A percentile compares a stretch with the other conserved stretches of the same genome.
phyloP scores from a whole-genome alignment of 2,888 invertebrate species.

The Cryptocephalus primarius region DNA sequence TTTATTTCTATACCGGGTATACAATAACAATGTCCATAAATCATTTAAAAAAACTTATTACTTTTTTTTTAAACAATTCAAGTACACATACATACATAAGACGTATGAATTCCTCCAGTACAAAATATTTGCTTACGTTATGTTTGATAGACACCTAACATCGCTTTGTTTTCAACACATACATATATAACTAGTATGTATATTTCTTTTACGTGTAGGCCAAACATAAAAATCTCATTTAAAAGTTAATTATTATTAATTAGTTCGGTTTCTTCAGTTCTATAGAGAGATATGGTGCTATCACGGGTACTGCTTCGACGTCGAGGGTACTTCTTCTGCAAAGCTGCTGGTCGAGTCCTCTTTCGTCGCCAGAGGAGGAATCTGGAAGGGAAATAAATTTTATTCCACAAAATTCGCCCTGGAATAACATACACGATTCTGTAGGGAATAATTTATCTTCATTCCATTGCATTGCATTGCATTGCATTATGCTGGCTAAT shows the following conservation, averaged over 20 bases:
- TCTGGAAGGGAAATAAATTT: slow-evolving; percentile 22
- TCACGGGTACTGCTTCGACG: slow-evolving; percentile 34
- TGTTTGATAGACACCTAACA: too few species aligned
- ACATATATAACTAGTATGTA: too few species aligned
- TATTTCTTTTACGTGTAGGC: neutral
- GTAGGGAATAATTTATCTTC: neutral
- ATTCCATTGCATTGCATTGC: too few species aligned
- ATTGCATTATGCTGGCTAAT: too few species aligned
- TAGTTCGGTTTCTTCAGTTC: neutral
- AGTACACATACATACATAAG: too few species aligned
- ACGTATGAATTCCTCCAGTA: too few species aligned
- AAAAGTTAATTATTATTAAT: neutral
- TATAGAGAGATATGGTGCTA: neutral
- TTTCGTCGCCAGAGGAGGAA: slow-evolving; percentile 35
- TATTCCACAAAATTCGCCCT: neutral
- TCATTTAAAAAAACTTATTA: too few species aligned
- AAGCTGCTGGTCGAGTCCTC: slow-evolving; percentile 35
- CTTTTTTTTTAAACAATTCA: too few species aligned
- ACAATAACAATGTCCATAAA: too few species aligned
- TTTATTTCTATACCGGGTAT: too few species aligned
- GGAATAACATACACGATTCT: slow-evolving; percentile 1
- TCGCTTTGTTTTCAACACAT: too few species aligned
- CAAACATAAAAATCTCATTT: neutral
- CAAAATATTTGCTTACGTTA: too few species aligned
- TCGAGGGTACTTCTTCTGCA: slow-evolving; percentile 35